Evolutionary conservation across 2,888 invertebrate species (phyloP), one percentile per base, ranked within the genome.

Genomic region (Hydrotaea cyrtoneurina): DNA sequence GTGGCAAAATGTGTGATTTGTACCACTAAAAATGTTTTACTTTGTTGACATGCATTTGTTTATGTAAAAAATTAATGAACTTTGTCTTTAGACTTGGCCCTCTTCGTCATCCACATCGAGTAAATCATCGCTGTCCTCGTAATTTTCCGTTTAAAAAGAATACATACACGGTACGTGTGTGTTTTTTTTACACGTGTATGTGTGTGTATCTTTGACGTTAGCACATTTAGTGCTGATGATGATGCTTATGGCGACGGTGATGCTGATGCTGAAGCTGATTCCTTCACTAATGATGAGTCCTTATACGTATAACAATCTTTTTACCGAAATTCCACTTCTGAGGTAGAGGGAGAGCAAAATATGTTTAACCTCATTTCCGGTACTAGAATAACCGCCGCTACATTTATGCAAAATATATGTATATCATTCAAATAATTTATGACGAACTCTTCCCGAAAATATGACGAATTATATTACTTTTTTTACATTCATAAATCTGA

Each of bases 271-370:
- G 19, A 73, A 69, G 46, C 46, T 69, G 69, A 73, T 77, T 74
- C 31, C 39, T 66, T 71, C 62, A 17, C 62, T 80, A 83, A 74
- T 74, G 79, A 83, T 66, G 76, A 77, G 73, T 76, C 76, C 50
- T 36, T 62, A 31, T 21, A 62, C 62, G 57, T 36, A 66, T 19
- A 74, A 71, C 62, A 75, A 76, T 79, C 74, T 36, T 77, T 66
- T 57, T 19, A n/a, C 5, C 8, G 11, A 2, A 72, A 62, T 39
- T 53, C 74, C n/a, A 36, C 36, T 66, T 46, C 53, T 26, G 26
- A 7, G 15, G 19, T 26, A 31, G 15, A 62, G 15, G 31, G 62
- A 23, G 31, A 10, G 5, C 31, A 75, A 71, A 53, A 64, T 19
- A 43, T 71, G 72, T 79, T 11, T 23, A 83, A 66, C 36, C 46